Conservation (phyloP, 2,888 invertebrate species). For the Caenorhabditis auriculariae region DNA sequence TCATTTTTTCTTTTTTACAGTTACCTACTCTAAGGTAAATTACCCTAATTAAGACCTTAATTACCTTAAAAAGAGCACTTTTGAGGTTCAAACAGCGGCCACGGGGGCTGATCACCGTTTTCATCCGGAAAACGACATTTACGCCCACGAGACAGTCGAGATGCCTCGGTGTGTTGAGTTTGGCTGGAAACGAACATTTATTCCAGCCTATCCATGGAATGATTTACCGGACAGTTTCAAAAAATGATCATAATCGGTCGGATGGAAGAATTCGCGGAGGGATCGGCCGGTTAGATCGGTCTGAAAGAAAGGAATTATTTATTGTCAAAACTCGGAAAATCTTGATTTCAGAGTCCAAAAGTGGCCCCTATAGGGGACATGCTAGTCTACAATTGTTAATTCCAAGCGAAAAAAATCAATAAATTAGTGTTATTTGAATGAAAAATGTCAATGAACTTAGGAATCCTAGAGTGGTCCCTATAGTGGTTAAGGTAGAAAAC, state of each 20-base stretch:
- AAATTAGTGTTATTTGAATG: no score
- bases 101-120: constrained; percentile 89
- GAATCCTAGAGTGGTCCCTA: no score
- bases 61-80: constrained; percentile 90
- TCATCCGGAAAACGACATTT: constrained; percentile 76
- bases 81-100: constrained; percentile 90
- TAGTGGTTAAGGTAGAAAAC: no score
- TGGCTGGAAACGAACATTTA: not conserved
- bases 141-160: constrained; percentile 5
- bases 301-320: constrained; percentile 67
- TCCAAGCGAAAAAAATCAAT: no score
- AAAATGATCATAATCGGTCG: constrained; percentile 91
- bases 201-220: not conserved
- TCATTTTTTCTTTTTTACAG: no score
- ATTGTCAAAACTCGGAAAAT: not conserved
- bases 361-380: no score
- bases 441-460: no score
- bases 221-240: constrained; percentile 33
- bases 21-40: no score
- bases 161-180: constrained; percentile 12
- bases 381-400: no score
- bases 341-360: not conserved
- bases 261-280: constrained; percentile 89
- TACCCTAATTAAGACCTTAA: no score
- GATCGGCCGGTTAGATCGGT: constrained; percentile 93